Percentiles rank a stretch among this genome's conserved stretches.
phyloP scores from a whole-genome alignment of 2,797 vertebrate species.

The Characodon lateralis region DNA sequence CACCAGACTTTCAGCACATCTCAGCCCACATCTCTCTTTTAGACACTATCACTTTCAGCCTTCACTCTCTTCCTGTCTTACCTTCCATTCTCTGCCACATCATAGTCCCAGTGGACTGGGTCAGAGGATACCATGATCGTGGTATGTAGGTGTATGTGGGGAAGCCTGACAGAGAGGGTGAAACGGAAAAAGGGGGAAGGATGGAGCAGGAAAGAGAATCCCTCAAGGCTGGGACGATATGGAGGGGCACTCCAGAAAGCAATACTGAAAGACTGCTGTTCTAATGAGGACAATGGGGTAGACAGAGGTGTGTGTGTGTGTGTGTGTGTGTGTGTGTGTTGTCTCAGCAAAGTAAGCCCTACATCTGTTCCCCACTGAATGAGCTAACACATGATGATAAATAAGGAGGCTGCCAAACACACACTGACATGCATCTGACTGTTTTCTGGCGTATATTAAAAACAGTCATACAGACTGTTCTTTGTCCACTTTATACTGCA shows the following conservation, averaged over 20 bases:
- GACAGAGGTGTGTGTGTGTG: not conserved
- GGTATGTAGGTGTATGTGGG: not conserved
- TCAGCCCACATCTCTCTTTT: constrained; percentile 43
- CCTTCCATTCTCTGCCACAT: constrained; percentile 14
- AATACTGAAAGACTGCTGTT: constrained; percentile 18
- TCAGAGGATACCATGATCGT: constrained; percentile 27
- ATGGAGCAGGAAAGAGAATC: constrained; percentile 31
- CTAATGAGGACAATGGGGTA: constrained; percentile 40
- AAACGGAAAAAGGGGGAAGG: not conserved
- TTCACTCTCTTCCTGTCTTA: constrained; percentile 27
- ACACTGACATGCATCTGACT: constrained; percentile 35
- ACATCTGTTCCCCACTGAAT: constrained; percentile 41
- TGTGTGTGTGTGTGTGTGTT: constrained; percentile 4
- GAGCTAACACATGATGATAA: constrained; percentile 44
- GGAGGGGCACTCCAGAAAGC: constrained; percentile 46
- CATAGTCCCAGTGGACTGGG: constrained; percentile 43
- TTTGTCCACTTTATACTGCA: not conserved
- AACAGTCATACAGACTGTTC: not conserved
- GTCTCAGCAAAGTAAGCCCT: constrained; percentile 28
- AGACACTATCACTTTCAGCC: constrained; percentile 54
- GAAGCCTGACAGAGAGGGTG: constrained; percentile 3
- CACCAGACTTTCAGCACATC: constrained; percentile 38
- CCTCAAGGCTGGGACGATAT: constrained; percentile 45
- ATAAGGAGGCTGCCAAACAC: constrained; percentile 43
- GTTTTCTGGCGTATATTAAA: not conserved